Evolutionary conservation across 92 coral and sea anemone species (phyloP), one percentile per base, ranked within the genome.

Genomic region (Umimayanthus chanpuru): DNA sequence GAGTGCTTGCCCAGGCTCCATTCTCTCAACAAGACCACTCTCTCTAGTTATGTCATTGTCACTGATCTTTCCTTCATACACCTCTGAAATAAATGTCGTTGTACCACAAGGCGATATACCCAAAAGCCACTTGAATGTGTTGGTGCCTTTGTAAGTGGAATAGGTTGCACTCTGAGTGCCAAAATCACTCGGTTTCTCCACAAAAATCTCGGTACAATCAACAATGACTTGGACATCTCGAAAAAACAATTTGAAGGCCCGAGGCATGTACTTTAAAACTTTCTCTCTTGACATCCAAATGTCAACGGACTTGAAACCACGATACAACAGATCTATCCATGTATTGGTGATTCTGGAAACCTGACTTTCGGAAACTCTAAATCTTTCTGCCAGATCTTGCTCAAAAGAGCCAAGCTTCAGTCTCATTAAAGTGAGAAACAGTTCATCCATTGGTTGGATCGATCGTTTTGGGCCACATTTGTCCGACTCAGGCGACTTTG

Each of bases 21-120:
- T n/a, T 47, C 14, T 43, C 58, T 77, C 81, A 21, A 77, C 15
- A 6, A 77, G 64, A 4, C 81, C 58, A 77, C 61, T 77, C 81
- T 49, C 61, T 26, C 81, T 77, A 64, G 93, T 86, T 68, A 88
- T 91, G 81, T 91, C 93, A 82, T 88, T 91, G 76, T 91, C 89
- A 40, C 75, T 65, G 81, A 90, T 86, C 25, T 86, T 91, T 29
- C 93, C 94, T 56, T 65, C 89, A 77, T 89, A 91, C 44, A 91
- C 92, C 64, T 91, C 94, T 26, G 90, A 91, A 88, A 85, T 91
- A 15, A 91, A 91, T 40, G 79, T 77, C 11, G 93, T 80, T 72
- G 89, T 90, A 61, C 93, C 88, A 41, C 91, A 86, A 10, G 61
- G 81, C 38, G 81, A 47, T 43, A 77, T 77, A 26, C 64, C 81